phyloP scores from a whole-genome alignment of 2,113 vertebrate species.

The Chlamydotis undulata region DNA sequence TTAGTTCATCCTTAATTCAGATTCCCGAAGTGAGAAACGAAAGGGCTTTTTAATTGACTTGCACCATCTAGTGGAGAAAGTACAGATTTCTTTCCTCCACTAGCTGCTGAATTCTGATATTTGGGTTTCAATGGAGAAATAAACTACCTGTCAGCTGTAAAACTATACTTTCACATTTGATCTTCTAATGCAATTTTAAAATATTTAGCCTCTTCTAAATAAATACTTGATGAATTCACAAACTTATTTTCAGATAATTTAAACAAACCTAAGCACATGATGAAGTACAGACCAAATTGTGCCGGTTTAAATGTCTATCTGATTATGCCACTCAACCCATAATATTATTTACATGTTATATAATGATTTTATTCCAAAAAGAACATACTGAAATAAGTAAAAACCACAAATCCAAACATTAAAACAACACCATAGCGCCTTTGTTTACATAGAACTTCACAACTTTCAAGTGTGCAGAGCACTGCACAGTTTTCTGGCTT shows the following conservation, averaged over 20 bases:
- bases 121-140: background rate
- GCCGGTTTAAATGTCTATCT: background rate
- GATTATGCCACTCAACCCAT: background rate
- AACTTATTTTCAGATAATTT: background rate
- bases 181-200: background rate
- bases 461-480: background rate
- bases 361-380: background rate
- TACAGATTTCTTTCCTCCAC: background rate
- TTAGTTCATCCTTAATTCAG: background rate
- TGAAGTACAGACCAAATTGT: background rate
- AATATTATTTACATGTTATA: background rate
- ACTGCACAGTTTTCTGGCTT: background rate
- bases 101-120: background rate
- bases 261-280: background rate
- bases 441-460: background rate
- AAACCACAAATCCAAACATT: background rate
- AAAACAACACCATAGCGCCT: background rate
- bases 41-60: background rate
- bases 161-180: background rate
- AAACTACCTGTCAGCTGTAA: background rate
- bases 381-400: background rate
- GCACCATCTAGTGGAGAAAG: conserved; percentile 48
- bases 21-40: background rate
- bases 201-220: background rate
- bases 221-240: background rate